These are phyloP conservation scores for Lymantria monacha DNA, from an alignment of 2,888 invertebrate species.

Conservation along the genomic window DNA sequence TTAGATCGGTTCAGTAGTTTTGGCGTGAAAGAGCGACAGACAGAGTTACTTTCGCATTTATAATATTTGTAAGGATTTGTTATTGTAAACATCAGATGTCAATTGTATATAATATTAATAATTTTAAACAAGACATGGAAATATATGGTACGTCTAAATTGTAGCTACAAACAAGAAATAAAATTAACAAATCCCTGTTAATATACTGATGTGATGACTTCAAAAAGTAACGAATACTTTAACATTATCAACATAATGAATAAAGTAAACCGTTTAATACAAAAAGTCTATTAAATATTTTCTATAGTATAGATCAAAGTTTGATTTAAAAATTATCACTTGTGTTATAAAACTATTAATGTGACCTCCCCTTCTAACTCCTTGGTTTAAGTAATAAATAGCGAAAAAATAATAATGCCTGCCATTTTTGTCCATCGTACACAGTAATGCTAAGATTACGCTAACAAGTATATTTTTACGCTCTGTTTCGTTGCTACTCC, in stretches of 20 bases:
- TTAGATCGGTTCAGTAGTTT: no score
- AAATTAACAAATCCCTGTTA: background rate
- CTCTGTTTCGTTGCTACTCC: background rate
- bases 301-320: background rate
- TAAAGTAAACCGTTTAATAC: background rate
- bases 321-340: background rate
- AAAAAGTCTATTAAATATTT: no score
- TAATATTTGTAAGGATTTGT: no score
- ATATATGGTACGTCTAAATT: background rate
- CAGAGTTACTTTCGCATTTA: no score
- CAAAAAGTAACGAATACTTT: background rate
- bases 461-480: background rate
- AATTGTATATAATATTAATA: background rate
- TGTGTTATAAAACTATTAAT: background rate
- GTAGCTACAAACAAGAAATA: background rate
- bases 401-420: background rate
- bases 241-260: background rate
- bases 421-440: background rate
- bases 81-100: no score
- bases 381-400: slow-evolving; percentile 9
- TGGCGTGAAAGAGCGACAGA: no score
- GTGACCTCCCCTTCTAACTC: slow-evolving; percentile 26
- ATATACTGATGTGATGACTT: background rate
- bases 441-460: background rate
- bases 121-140: background rate